Percentiles rank a stretch among this genome's conserved stretches.
Conservation (phyloP, 2,113 vertebrate genomes). For the Pseudolaguvia tuberculata region DNA sequence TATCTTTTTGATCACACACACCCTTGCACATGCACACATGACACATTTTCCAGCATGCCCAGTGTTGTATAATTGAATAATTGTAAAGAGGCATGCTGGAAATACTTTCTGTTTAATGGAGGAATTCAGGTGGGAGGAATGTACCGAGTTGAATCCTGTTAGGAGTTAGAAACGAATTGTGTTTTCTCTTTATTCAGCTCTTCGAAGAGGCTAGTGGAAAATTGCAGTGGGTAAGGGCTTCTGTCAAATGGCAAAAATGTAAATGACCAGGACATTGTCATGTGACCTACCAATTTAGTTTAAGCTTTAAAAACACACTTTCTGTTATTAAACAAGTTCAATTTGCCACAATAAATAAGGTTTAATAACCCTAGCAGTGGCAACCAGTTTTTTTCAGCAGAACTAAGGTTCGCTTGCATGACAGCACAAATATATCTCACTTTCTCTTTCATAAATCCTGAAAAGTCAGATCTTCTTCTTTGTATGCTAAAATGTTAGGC, state of each 20-base stretch:
- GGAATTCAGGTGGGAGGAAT: constrained; percentile 1
- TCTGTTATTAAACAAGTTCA: too few species aligned
- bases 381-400: too few species aligned
- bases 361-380: too few species aligned
- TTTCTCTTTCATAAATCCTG: too few species aligned
- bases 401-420: too few species aligned
- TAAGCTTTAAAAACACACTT: too few species aligned
- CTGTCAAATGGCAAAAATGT: constrained; percentile 10
- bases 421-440: too few species aligned
- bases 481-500: too few species aligned
- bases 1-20: not conserved
- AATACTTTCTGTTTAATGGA: not conserved
- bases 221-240: too few species aligned
- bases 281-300: too few species aligned
- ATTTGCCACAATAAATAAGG: too few species aligned
- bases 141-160: not conserved
- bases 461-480: too few species aligned
- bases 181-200: not conserved
- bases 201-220: not conserved
- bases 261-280: not conserved
- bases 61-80: not conserved
- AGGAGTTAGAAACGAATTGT: not conserved
- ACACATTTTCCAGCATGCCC: not conserved
- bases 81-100: not conserved
- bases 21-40: not conserved